Percentiles rank a stretch among this genome's conserved stretches.
phyloP scores from a whole-genome alignment of 2,797 vertebrate species.

The Chelon labrosus region DNA sequence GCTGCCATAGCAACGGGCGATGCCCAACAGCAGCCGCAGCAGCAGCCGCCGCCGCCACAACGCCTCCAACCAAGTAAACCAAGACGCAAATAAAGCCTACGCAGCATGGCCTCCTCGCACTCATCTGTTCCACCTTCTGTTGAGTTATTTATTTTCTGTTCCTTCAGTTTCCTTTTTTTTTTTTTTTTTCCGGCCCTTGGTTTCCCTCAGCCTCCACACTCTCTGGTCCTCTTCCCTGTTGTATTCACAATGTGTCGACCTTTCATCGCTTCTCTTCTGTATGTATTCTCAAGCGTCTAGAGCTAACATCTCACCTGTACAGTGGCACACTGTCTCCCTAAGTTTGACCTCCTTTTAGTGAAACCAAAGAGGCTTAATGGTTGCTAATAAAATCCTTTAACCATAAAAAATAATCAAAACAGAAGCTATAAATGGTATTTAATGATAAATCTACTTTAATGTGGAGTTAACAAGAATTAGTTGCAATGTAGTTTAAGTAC shows the following conservation, averaged over 20 bases:
- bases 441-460: slow-evolving; percentile 4
- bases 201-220: slow-evolving; percentile 58
- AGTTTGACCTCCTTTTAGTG: slow-evolving; percentile 26
- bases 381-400: slow-evolving; percentile 17
- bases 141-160: slow-evolving; percentile 54
- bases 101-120: slow-evolving; percentile 98
- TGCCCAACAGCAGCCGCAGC: slow-evolving; percentile 86
- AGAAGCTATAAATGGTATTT: neutral
- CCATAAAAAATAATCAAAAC: neutral
- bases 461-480: slow-evolving; percentile 9
- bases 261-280: slow-evolving; percentile 77
- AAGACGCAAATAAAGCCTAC: slow-evolving; percentile 96
- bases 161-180: slow-evolving; percentile 51
- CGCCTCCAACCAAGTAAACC: slow-evolving; percentile 99
- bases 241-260: slow-evolving; percentile 81
- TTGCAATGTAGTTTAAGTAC: slow-evolving; percentile 8
- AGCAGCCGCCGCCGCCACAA: slow-evolving; percentile 86
- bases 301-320: slow-evolving; percentile 55
- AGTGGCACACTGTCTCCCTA: slow-evolving; percentile 29
- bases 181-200: slow-evolving; percentile 28
- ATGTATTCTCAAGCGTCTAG: slow-evolving; percentile 61
- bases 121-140: slow-evolving; percentile 91
- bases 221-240: slow-evolving; percentile 63
- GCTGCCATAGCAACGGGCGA: slow-evolving; percentile 92
- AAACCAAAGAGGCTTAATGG: slow-evolving; percentile 39